Evolutionary conservation across 2,113 vertebrate species (phyloP).

Genomic region (Hippopotamus amphibius): DNA sequence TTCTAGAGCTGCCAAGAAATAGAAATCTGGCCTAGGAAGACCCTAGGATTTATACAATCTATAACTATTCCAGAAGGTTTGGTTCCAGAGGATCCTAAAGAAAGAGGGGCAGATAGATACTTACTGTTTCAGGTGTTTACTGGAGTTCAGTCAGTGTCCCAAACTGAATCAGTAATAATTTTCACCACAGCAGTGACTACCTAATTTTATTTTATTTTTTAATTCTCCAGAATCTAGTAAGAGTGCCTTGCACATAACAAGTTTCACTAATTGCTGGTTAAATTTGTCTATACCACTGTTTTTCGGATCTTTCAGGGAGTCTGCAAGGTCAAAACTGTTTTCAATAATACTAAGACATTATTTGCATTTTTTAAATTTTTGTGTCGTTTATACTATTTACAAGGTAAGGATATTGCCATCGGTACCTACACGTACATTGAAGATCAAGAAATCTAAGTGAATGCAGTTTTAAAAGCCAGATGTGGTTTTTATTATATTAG

Average conservation of each 20-base stretch:
- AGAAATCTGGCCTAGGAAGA: background rate
- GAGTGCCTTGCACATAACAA: background rate
- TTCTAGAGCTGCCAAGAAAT: background rate
- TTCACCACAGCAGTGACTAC: background rate
- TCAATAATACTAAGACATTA: background rate
- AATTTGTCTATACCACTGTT: background rate
- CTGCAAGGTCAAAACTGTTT: background rate
- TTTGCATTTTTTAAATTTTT: background rate
- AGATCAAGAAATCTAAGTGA: constrained; percentile 21
- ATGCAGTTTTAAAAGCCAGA: background rate
- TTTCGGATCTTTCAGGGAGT: background rate
- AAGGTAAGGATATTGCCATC: background rate
- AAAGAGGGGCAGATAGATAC: background rate
- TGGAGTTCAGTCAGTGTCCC: background rate
- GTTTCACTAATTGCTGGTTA: background rate
- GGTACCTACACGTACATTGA: background rate
- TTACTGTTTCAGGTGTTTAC: background rate
- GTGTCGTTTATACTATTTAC: background rate
- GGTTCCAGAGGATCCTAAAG: background rate
- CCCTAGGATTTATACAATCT: background rate
- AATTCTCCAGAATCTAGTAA: background rate
- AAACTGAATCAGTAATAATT: background rate
- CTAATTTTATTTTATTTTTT: background rate
- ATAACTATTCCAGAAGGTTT: background rate
- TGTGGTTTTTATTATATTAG: constrained; percentile 22